phyloP scores from a whole-genome alignment of 2,797 vertebrate genomes.

The Channa striata region DNA sequence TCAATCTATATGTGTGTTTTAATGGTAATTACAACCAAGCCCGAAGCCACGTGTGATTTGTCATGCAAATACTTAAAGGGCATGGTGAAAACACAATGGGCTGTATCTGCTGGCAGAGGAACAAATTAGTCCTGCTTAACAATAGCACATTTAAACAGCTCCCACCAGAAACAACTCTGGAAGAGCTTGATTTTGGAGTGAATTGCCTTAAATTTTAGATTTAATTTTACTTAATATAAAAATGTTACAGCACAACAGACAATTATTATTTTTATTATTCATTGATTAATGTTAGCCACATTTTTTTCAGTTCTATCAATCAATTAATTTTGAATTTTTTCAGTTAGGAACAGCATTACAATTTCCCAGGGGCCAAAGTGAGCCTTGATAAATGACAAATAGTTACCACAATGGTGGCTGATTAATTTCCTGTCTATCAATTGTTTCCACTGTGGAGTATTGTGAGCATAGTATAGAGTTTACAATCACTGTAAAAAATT shows the following conservation, averaged over 20 bases:
- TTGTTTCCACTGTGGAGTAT: background rate
- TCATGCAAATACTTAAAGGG: slow-evolving; percentile 55
- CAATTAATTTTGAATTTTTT: too few relatives aligned
- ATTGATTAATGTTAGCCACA: too few relatives aligned
- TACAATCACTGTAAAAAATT: background rate
- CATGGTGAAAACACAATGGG: slow-evolving; percentile 24
- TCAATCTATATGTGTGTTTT: slow-evolving; percentile 7
- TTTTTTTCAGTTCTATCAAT: too few relatives aligned
- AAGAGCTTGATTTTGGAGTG: background rate
- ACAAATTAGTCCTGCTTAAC: slow-evolving; percentile 8
- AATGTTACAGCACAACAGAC: too few relatives aligned
- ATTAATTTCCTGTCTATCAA: background rate
- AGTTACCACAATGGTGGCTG: rapidly evolving
- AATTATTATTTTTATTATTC: too few relatives aligned
- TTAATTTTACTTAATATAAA: too few relatives aligned
- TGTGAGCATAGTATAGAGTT: too few relatives aligned
- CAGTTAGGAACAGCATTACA: too few relatives aligned
- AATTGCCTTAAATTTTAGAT: background rate
- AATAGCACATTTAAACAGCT: background rate
- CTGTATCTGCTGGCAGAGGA: slow-evolving; percentile 12
- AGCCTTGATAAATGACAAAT: background rate
- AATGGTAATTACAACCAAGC: slow-evolving; percentile 30
- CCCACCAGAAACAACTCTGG: background rate
- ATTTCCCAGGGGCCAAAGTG: too few relatives aligned
- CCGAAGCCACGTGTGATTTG: slow-evolving; percentile 37